Percentiles rank a stretch among this genome's conserved stretches.
Conservation (phyloP, 2,113 vertebrate species). For the Lathamus discolor region DNA sequence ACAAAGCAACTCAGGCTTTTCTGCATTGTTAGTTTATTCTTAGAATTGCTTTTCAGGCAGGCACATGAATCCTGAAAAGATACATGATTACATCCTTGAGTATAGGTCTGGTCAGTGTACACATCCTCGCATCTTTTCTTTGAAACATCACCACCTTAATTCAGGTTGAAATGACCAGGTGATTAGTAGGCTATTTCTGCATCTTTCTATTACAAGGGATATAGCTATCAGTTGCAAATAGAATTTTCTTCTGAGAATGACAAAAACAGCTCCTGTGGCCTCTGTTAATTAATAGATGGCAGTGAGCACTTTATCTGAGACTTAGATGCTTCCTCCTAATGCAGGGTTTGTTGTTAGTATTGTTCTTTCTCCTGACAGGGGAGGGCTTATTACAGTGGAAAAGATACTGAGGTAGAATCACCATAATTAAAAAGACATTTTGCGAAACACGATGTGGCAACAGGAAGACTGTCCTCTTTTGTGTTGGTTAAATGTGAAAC, state of each 20-base stretch:
- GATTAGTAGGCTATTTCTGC: slow-evolving; percentile 32
- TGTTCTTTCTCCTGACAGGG: background rate
- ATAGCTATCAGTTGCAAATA: background rate
- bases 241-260: background rate
- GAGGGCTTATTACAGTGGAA: background rate
- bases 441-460: background rate
- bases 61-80: background rate
- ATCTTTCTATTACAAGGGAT: background rate
- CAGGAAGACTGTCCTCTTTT: background rate
- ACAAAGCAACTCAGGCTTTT: background rate
- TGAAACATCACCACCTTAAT: background rate
- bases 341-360: background rate
- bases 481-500: background rate
- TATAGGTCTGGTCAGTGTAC: background rate
- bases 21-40: background rate
- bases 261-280: background rate
- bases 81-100: background rate
- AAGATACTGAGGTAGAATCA: background rate
- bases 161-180: background rate
- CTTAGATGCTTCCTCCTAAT: slow-evolving; percentile 4
- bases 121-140: slow-evolving; percentile 7
- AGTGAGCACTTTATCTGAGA: background rate
- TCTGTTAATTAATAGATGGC: slow-evolving; percentile 50
- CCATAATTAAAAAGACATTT: slow-evolving; percentile 53
- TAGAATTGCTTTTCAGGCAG: background rate